A percentile compares a stretch with the other conserved stretches of the same genome.
Conservation (phyloP, 2,113 vertebrate species). For the Euleptes europaea region DNA sequence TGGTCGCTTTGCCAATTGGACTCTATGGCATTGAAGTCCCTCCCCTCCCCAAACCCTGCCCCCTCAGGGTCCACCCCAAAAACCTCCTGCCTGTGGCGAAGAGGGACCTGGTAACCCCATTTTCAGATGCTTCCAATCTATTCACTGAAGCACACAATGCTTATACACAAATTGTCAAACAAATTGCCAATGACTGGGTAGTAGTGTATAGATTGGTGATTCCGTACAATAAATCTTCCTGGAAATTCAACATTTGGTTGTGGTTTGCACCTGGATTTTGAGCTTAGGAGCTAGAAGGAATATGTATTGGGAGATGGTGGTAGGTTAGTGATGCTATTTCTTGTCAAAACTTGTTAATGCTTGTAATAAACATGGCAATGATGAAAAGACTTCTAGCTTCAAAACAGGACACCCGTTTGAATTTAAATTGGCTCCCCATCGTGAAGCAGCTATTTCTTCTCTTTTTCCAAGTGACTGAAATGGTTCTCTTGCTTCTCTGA, state of each 20-base stretch:
- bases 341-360: slow-evolving; percentile 46
- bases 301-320: not conserved
- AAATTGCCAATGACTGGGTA: not conserved
- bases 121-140: not conserved
- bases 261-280: not conserved
- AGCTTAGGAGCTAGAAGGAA: not conserved
- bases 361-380: slow-evolving; percentile 52
- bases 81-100: too few relatives aligned
- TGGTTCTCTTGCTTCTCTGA: slow-evolving; percentile 55
- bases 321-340: slow-evolving; percentile 28
- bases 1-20: too few relatives aligned
- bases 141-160: not conserved
- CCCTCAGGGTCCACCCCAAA: too few relatives aligned
- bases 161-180: not conserved
- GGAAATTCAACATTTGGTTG: not conserved
- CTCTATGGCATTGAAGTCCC: too few relatives aligned
- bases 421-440: slow-evolving; percentile 55
- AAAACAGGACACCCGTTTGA: slow-evolving; percentile 63
- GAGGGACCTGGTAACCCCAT: too few relatives aligned
- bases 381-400: slow-evolving; percentile 59
- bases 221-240: not conserved
- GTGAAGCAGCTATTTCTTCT: slow-evolving; percentile 53
- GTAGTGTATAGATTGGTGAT: not conserved
- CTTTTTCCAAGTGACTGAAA: slow-evolving; percentile 54
- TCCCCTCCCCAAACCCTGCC: too few relatives aligned